A percentile compares a stretch with the other conserved stretches of the same genome.
Conservation (phyloP, 1,140 invertebrate genomes). For the Telenomus remus region DNA sequence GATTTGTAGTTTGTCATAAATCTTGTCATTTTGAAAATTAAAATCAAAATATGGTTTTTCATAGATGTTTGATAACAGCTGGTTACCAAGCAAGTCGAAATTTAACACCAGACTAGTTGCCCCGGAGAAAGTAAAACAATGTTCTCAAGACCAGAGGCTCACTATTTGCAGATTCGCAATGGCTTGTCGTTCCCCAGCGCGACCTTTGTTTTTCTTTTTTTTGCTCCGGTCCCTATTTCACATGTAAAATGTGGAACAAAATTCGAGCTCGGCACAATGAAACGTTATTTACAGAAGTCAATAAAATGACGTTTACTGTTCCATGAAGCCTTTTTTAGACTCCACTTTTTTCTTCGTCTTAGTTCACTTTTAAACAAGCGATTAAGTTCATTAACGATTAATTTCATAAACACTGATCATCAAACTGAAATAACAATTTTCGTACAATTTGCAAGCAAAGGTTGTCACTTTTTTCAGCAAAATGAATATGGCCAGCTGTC, state of each 20-base stretch:
- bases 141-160: slow-evolving; percentile 38
- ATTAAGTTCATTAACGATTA: background rate
- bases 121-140: slow-evolving; percentile 36
- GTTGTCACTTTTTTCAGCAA: slow-evolving; percentile 9
- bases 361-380: no score
- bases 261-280: slow-evolving; percentile 23
- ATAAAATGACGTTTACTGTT: slow-evolving; percentile 26
- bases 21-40: no score
- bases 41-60: no score
- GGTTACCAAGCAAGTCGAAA: slow-evolving; percentile 38
- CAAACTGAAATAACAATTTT: background rate
- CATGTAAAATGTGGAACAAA: slow-evolving; percentile 41
- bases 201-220: slow-evolving; percentile 37
- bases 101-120: slow-evolving; percentile 48
- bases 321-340: slow-evolving; percentile 4
- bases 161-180: slow-evolving; percentile 51
- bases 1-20: no score
- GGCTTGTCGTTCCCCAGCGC: slow-evolving; percentile 22
- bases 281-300: slow-evolving; percentile 37
- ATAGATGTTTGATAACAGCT: slow-evolving; percentile 43
- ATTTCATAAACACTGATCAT: background rate
- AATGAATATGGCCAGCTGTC: no score
- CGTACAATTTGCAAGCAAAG: no score
- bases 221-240: slow-evolving; percentile 15
- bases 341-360: background rate